Base-by-base conservation (phyloP, 1,140 invertebrate genomes). In the Cydia splendana region DNA sequence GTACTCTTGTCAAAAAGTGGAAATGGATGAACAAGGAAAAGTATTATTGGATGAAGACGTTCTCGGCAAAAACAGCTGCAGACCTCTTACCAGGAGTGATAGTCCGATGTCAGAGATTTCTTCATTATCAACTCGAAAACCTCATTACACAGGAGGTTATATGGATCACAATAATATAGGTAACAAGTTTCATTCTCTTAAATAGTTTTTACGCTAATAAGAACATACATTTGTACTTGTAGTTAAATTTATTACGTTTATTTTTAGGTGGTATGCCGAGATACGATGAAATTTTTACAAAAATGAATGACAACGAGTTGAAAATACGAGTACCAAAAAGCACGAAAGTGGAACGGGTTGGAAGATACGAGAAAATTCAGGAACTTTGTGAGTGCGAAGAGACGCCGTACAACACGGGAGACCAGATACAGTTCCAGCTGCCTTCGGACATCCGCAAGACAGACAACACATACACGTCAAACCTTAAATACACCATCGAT, bases 261-360 rank as follows among this genome's bases (percentile, higher is more conserved):
- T 53, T 91, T 87, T 81, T 80, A 90, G 88, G 84, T 79, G 74
- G 80, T 18, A 74, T 78, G 9, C 75, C 80, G 57, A 90, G 85
- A 77, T 92, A 89, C 78, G 87, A 92, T 65, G 91, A 93, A 86
- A 93, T 93, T 75, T 91, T 86, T 78, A 90, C 91, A 15, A 91
- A 89, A 84, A 88, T 93, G 82, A 93, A 93, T 76, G 84, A 81
- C 28, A 93, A 93, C 62, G 88, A 93, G 79, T 82, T 93, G 62
- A 91, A 85, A 80, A 93, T 93, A 28, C 87, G 86, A 84, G 89
- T 93, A 6, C 91, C 91, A 0, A 93, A 92, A 80, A 87, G 77
- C 6, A 87, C 85, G 9, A 91, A 83, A 82, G 75, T 88, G 18
- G 89, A 93, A 71, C 86, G 87, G 82, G 80, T 81, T 15, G 88